phyloP scores from a whole-genome alignment of 2,113 vertebrate genomes.

The Casuarius casuarius region DNA sequence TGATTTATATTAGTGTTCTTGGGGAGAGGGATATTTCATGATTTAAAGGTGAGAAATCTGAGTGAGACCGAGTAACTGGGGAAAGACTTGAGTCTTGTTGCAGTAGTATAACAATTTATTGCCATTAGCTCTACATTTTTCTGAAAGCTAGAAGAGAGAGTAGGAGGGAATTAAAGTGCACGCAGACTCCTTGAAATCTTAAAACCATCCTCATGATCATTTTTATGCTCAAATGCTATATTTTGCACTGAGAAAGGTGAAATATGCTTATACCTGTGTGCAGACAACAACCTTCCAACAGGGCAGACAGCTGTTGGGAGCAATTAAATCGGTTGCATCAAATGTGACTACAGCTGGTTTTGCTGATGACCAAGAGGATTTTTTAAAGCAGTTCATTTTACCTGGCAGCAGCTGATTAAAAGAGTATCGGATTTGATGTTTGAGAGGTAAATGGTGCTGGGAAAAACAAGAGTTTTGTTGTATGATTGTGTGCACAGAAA shows the following conservation, averaged over 20 bases:
- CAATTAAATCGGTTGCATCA: no score
- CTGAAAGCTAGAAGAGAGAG: neutral
- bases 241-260: neutral
- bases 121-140: neutral
- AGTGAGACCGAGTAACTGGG: neutral
- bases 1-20: neutral
- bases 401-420: neutral
- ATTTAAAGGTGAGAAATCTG: neutral
- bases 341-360: neutral
- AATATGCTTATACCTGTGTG: fast-evolving
- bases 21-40: neutral
- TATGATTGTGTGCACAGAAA: neutral
- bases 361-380: neutral
- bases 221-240: neutral
- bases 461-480: neutral
- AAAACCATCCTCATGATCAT: neutral
- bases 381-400: neutral
- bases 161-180: neutral
- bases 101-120: neutral
- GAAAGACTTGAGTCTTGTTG: neutral
- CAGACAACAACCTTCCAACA: no score
- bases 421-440: neutral
- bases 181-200: neutral
- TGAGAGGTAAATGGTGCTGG: neutral
- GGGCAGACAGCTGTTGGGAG: neutral